Base-by-base conservation (phyloP, 1,140 invertebrate genomes). In the Scylla paramamosain region DNA sequence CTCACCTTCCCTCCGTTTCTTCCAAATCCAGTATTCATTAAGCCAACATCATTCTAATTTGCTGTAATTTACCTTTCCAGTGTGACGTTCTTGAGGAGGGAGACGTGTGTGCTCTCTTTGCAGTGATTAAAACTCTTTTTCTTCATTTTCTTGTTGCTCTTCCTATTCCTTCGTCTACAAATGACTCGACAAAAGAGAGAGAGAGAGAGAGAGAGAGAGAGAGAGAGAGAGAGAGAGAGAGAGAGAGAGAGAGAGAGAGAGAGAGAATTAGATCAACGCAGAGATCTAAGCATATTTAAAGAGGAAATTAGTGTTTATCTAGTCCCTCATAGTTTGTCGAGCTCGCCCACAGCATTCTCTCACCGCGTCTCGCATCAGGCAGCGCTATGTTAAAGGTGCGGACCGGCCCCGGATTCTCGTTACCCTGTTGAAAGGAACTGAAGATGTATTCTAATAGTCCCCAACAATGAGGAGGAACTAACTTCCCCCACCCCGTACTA, bases 21-120 rank as follows among this genome's bases (percentile, higher is more conserved):
- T n/a, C 92, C 77, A 91, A 77, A 91, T 91, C 48, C 39, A 91
- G 83, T 93, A 84, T 93, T 93, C 77, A 93, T 77, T 77, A 77
- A 77, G 67, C 67, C 25, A 77, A 77, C 67, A 77, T 77, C n/a
- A 77, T 12, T 77, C 67, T 77, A 77, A 77, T 77, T 77, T 77
- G 67, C 67, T 77, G 67, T 77, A 28, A 77, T 25, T 77, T 77
- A 77, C 67, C 67, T 77, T 77, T 77, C 67, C 67, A n/a, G 67
- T 77, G 67, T 77, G 20, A 77, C 67, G 20, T 25, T 77, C 67
- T 77, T 77, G 67, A 77, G 25, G 67, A 77, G 67, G 67, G 20
- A n/a, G 20, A n/a, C 20, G 67, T 77, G 67, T 77, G 67, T 77
- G 67, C 67, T 77, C 67, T n/a, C 67, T n/a, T 77, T 77, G 67